These are phyloP conservation scores for Boulengeromyrus knoepffleri DNA, from an alignment of 2,113 vertebrate genomes.

Conservation along the genomic window DNA sequence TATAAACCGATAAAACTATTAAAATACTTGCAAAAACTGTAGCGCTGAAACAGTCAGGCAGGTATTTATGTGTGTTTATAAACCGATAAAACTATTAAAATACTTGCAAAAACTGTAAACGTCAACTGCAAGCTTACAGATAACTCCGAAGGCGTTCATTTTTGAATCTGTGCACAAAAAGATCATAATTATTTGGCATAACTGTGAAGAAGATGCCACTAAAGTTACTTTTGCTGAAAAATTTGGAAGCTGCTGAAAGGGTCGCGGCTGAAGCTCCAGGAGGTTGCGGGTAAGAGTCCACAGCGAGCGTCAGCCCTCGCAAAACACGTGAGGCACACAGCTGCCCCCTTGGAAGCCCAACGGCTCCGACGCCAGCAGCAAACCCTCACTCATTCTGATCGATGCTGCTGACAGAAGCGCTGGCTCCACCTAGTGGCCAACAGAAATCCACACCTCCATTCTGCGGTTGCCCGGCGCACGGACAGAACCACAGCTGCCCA, in stretches of 20 bases:
- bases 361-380: not conserved
- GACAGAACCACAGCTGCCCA: not conserved
- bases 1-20: constrained; percentile 8
- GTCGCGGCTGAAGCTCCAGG: not conserved
- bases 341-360: not conserved
- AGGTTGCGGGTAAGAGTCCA: not conserved
- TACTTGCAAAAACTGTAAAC: constrained; percentile 27
- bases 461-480: not conserved
- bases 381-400: not conserved
- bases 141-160: constrained; percentile 23
- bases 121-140: constrained; percentile 24
- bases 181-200: constrained; percentile 30
- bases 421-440: constrained; percentile 31
- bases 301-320: not conserved
- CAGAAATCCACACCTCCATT: constrained; percentile 10
- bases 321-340: not conserved
- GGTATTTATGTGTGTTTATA: constrained; percentile 15
- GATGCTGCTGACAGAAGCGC: not conserved
- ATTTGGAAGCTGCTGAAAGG: not conserved
- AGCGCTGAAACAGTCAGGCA: not conserved
- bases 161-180: constrained; percentile 26
- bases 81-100: constrained; percentile 10
- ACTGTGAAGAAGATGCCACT: not conserved
- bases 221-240: constrained; percentile 25
- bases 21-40: constrained; percentile 27